phyloP scores from a whole-genome alignment of 2,113 vertebrate species.

The Danionella cerebrum region DNA sequence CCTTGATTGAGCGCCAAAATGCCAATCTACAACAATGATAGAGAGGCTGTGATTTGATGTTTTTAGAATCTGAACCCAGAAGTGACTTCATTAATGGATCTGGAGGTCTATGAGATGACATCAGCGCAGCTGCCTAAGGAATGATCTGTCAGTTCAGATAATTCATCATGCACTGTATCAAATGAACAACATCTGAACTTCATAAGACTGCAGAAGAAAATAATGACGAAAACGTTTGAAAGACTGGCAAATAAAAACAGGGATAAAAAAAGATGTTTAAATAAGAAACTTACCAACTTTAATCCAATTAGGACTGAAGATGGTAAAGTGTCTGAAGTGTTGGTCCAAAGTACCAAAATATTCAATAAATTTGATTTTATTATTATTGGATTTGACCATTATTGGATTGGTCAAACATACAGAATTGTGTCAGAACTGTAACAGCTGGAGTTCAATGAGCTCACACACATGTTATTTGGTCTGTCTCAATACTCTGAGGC shows the following conservation, averaged over 20 bases:
- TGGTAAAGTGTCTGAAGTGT: too few species aligned
- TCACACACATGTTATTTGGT: background rate
- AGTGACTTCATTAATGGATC: background rate
- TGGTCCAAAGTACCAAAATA: too few species aligned
- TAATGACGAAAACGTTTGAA: conserved; percentile 14
- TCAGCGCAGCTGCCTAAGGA: background rate
- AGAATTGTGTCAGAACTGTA: background rate
- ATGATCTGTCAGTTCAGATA: background rate
- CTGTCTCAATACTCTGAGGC: background rate
- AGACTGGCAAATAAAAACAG: too few species aligned
- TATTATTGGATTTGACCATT: too few species aligned
- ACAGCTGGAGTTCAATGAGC: background rate
- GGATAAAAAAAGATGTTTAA: too few species aligned
- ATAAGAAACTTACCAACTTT: too few species aligned
- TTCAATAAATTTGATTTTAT: too few species aligned
- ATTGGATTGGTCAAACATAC: too few species aligned
- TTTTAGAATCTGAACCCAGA: background rate
- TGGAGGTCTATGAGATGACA: conserved; percentile 2
- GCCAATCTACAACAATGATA: background rate
- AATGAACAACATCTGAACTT: background rate
- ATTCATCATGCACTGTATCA: background rate
- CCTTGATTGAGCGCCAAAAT: background rate
- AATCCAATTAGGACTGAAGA: too few species aligned
- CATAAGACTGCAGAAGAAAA: background rate
- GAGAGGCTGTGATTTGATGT: background rate